Evolutionary conservation across 2,888 invertebrate genomes (phyloP).

Genomic region (Pelosia muscerda): DNA sequence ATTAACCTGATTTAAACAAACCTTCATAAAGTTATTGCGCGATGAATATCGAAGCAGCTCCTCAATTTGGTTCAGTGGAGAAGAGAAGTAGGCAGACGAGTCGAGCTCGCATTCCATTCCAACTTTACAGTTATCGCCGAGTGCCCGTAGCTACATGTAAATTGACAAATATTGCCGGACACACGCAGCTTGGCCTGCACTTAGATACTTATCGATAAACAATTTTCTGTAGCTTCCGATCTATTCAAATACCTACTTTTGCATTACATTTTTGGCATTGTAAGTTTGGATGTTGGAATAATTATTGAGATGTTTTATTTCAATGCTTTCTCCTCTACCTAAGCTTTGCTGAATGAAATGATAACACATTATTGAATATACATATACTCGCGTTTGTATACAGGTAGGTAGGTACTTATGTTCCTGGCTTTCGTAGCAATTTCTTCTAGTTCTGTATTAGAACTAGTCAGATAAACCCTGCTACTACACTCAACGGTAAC

Average conservation of each 20-base stretch:
- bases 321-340: too few species aligned
- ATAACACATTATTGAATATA: too few species aligned
- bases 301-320: not conserved
- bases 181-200: conserved; percentile 32
- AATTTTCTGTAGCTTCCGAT: not conserved
- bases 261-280: not conserved
- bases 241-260: not conserved
- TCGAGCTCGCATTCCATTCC: conserved; percentile 73
- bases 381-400: too few species aligned
- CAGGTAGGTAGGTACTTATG: too few species aligned
- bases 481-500: too few species aligned
- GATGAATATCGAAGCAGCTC: conserved; percentile 50
- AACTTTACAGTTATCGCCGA: conserved; percentile 74
- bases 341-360: too few species aligned
- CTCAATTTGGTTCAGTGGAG: conserved; percentile 63
- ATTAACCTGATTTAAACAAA: conserved; percentile 31
- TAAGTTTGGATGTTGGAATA: not conserved
- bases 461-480: too few species aligned
- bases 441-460: too few species aligned
- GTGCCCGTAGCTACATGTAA: conserved; percentile 66
- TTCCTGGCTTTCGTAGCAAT: too few species aligned
- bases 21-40: conserved; percentile 34
- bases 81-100: conserved; percentile 66
- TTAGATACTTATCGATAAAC: conserved; percentile 13
- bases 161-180: conserved; percentile 77